These are phyloP conservation scores for Notechis scutatus DNA, from an alignment of 2,113 vertebrate genomes.

Conservation along the genomic window DNA sequence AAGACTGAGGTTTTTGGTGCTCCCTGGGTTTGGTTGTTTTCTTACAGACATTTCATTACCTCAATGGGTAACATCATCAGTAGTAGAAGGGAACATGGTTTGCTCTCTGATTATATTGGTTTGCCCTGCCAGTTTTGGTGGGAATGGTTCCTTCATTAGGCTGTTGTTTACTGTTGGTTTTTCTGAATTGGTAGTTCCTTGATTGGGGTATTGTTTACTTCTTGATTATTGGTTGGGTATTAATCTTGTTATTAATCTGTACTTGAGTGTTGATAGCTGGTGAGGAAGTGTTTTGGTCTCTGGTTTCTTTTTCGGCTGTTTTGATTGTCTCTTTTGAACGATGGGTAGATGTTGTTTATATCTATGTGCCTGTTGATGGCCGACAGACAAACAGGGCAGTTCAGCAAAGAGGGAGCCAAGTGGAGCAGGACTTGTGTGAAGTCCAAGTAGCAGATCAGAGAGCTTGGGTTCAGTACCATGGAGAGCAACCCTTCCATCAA, in stretches of 20 bases:
- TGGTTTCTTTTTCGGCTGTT: neutral
- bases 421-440: neutral
- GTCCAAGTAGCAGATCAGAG: neutral
- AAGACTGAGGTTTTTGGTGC: neutral
- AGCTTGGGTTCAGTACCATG: neutral
- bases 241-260: neutral
- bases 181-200: neutral
- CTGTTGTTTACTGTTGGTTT: neutral
- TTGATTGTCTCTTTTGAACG: neutral
- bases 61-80: neutral
- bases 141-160: neutral
- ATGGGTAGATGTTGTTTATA: neutral
- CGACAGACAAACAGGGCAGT: neutral
- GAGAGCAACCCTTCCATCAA: neutral
- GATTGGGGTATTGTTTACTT: neutral
- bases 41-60: neutral
- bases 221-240: neutral
- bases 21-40: neutral
- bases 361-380: neutral
- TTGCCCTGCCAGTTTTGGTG: neutral
- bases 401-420: neutral
- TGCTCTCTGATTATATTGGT: neutral
- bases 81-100: neutral
- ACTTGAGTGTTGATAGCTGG: neutral
- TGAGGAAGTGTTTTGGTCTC: neutral